These are phyloP conservation scores for Poecilia picta DNA, from an alignment of 2,797 vertebrate genomes.

Conservation along the genomic window DNA sequence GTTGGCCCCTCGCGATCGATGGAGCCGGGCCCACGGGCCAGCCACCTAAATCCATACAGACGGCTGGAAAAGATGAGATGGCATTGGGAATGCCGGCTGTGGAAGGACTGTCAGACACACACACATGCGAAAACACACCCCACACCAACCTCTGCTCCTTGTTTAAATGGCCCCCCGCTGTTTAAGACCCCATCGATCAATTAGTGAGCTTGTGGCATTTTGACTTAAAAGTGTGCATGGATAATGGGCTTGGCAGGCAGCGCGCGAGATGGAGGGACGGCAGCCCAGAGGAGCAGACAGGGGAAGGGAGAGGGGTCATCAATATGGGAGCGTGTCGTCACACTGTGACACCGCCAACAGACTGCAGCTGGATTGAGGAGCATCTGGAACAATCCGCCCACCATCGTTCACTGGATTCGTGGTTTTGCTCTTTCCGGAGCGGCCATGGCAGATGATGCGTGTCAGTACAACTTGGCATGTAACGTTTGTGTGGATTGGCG, in stretches of 20 bases:
- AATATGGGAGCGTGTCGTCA: constrained; percentile 55
- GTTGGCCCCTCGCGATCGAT: constrained; percentile 73
- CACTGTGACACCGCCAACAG: constrained; percentile 68
- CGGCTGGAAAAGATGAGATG: constrained; percentile 64
- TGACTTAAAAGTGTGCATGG: constrained; percentile 73
- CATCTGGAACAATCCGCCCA: constrained; percentile 52
- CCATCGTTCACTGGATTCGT: constrained; percentile 33
- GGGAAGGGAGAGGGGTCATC: constrained; percentile 45
- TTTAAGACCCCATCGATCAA: constrained; percentile 72
- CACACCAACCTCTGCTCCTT: constrained; percentile 27
- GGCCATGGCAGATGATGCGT: constrained; percentile 75
- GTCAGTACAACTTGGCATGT: constrained; percentile 42
- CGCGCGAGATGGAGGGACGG: constrained; percentile 56
- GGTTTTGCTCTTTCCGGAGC: constrained; percentile 55
- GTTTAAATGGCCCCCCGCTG: constrained; percentile 60
- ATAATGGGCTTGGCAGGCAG: constrained; percentile 71
- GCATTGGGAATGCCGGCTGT: constrained; percentile 39
- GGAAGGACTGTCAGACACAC: constrained; percentile 34
- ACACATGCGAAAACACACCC: constrained; percentile 24
- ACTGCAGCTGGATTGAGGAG: constrained; percentile 69
- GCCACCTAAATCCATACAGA: constrained; percentile 72
- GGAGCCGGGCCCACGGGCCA: constrained; percentile 60
- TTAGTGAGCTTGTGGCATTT: constrained; percentile 68
- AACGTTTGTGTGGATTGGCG: constrained; percentile 51
- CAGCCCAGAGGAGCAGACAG: constrained; percentile 54